A percentile compares a stretch with the other conserved stretches of the same genome.
Conservation (phyloP, 2,888 invertebrate genomes). For the Campopleginae sp. region DNA sequence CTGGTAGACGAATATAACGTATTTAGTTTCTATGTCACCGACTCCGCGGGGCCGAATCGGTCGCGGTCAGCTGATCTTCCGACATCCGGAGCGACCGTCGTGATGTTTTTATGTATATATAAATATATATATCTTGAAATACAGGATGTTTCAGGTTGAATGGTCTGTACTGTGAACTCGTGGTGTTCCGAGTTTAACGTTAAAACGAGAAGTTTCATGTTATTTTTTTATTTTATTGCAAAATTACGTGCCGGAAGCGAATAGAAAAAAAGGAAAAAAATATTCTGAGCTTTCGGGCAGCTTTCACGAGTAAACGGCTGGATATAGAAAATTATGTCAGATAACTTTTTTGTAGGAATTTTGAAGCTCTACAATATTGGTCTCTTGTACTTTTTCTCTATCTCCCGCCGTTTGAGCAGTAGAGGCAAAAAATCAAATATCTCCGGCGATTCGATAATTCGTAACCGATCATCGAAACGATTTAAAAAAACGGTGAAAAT, state of each 20-base stretch:
- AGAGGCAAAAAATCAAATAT: not conserved
- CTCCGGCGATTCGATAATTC: not conserved
- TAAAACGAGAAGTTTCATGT: not conserved
- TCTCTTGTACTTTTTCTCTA: not conserved
- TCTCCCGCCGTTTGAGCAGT: not conserved
- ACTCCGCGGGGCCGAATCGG: slow-evolving; percentile 70
- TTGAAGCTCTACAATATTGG: not conserved
- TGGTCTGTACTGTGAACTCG: not conserved
- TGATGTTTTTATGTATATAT: not conserved
- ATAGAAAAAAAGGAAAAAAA: not conserved
- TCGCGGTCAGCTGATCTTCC: slow-evolving; percentile 71
- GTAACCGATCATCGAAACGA: not conserved
- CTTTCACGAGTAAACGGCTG: not conserved
- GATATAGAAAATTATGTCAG: not conserved
- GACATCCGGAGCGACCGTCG: slow-evolving; percentile 69
- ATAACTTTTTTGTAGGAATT: not conserved
- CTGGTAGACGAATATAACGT: slow-evolving; percentile 36
- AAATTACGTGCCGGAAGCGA: not conserved
- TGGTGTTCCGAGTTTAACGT: not conserved
- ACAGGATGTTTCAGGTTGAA: slow-evolving; percentile 5
- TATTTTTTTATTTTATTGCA: not conserved
- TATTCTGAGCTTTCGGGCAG: not conserved
- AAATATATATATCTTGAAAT: not conserved
- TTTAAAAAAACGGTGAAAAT: not conserved
- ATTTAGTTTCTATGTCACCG: slow-evolving; percentile 73